Evolutionary conservation across 2,797 vertebrate species (phyloP).

Genomic region (Atherinosoma microstoma): DNA sequence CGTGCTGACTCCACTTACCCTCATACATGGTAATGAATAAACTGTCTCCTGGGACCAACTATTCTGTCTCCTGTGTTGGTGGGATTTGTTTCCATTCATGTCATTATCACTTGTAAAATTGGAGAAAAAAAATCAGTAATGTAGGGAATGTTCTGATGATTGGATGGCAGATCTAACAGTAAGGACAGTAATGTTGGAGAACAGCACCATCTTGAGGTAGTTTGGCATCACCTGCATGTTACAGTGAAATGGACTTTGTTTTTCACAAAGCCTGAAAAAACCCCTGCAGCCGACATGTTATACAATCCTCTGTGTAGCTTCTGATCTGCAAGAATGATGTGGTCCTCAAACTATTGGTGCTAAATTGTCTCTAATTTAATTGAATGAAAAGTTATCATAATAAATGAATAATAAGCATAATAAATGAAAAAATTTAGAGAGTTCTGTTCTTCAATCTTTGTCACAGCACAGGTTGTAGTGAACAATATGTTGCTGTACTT

Average conservation of each 20-base stretch:
- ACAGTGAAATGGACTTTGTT: neutral
- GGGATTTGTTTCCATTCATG: neutral
- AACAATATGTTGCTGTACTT: neutral
- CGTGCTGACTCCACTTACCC: slow-evolving; percentile 13
- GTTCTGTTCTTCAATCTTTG: neutral
- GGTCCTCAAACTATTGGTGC: neutral
- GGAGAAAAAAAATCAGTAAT: neutral
- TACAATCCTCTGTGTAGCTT: neutral
- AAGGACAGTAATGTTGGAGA: slow-evolving; percentile 11
- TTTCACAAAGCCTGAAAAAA: too few species aligned
- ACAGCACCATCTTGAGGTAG: slow-evolving; percentile 71
- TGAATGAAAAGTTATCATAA: neutral
- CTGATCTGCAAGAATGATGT: neutral
- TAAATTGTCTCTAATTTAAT: neutral
- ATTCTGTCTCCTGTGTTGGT: slow-evolving; percentile 10
- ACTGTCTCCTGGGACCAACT: slow-evolving; percentile 35
- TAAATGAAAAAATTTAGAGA: neutral
- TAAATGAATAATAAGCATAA: neutral
- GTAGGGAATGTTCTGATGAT: neutral
- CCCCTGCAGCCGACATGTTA: neutral
- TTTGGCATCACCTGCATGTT: neutral
- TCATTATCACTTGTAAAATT: neutral
- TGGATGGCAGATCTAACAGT: neutral
- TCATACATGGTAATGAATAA: slow-evolving; percentile 59
- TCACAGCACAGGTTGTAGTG: neutral